Evolutionary conservation across 2,113 vertebrate species (phyloP), one percentile per base, ranked within the genome.

Genomic region (Sorex fumeus): DNA sequence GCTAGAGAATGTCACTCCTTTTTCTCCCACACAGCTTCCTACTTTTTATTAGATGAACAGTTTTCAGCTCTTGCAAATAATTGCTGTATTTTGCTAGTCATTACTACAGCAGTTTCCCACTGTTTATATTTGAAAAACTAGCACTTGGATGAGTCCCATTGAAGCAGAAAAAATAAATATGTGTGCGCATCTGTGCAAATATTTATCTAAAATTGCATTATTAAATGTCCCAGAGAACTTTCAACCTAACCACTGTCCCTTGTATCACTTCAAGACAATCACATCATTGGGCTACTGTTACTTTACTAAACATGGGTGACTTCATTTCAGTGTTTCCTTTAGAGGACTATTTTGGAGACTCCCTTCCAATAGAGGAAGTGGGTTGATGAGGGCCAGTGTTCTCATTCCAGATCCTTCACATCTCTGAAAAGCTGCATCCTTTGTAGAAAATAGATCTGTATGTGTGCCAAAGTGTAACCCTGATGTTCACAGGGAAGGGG

Each of bases 291-390:
- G 66, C 87, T 45, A 25, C 72, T 96, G 95, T 94, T 93, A 83
- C 92, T 95, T 97, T 96, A 96, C 81, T 97, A 95, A 98, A 96
- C 94, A 91, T 45, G 91, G 78, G 72, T 97, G 97, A 96, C 95
- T 97, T 95, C 60, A 50, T 94, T 77, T n/a, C 91, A 96, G 72
- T 97, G 69, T 97, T 98, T 97, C 95, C 97, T 92, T 96, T 94
- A 80, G 93, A 96, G 71, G 6, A 0, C 84, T 94, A 91, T 91
- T 25, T 96, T 96, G 98, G 97, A 98, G 94, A 96, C 97, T 98
- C 97, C 98, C 98, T 98, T 98, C 96, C 97, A 98, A 90, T 43
- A 94, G 93, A 98, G 98, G 98, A 98, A 98, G 97, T 97, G 91
- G 95, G 89, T 94, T 40, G 95, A 97, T 97, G 97, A 97, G 86